Evolutionary conservation across 2,113 vertebrate genomes (phyloP).

Genomic region (Dromaius novaehollandiae): DNA sequence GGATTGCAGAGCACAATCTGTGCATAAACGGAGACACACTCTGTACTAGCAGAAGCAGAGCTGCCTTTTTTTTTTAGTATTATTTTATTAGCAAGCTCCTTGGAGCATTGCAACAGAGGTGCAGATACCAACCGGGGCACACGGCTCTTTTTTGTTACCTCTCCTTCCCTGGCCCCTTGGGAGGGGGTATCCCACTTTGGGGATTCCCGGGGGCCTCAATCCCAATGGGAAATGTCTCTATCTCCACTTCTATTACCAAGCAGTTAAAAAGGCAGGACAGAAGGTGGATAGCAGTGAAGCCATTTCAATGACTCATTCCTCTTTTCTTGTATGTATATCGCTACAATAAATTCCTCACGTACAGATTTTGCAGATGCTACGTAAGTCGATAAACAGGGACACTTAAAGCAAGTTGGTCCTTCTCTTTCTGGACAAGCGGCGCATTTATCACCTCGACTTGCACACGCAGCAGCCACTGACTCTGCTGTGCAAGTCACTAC

Average conservation of each 20-base stretch:
- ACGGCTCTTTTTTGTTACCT: neutral
- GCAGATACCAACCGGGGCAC: neutral
- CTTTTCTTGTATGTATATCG: neutral
- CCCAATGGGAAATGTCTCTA: neutral
- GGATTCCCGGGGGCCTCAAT: neutral
- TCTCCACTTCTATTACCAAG: neutral
- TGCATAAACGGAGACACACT: rapidly evolving
- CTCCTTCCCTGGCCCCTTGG: neutral
- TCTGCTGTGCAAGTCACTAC: neutral
- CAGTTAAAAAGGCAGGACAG: conserved; percentile 32
- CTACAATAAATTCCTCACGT: conserved; percentile 12
- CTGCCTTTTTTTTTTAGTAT: neutral
- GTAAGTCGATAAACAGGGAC: neutral
- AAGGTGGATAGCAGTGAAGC: neutral
- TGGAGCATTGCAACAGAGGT: neutral
- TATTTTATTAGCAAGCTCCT: neutral
- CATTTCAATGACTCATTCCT: neutral
- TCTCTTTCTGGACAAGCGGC: neutral
- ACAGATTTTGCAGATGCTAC: neutral
- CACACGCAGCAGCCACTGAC: neutral
- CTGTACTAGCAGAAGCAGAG: neutral
- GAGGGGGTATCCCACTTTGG: neutral
- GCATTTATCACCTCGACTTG: neutral
- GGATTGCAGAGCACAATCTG: neutral
- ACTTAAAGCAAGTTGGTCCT: neutral